phyloP scores from a whole-genome alignment of 2,113 vertebrate genomes.

The Nyctibius bracteatus region DNA sequence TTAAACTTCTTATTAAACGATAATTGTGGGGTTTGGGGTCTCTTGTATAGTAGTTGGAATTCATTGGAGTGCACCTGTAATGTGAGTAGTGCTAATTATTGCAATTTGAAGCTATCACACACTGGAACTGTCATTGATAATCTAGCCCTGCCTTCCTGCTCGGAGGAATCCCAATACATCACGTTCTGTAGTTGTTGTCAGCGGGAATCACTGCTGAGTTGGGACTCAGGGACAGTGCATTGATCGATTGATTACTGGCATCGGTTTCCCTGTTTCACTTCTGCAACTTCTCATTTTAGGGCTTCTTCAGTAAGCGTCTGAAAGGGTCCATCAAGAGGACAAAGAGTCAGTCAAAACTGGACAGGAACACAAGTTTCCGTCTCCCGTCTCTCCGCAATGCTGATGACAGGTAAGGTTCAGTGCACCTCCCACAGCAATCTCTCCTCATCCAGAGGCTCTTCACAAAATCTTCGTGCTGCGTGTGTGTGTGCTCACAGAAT shows the following conservation, averaged over 20 bases:
- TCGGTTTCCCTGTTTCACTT: not conserved
- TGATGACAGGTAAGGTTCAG: slow-evolving; percentile 83
- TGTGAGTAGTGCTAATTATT: not conserved
- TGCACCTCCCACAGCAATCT: not conserved
- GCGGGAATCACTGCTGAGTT: not conserved
- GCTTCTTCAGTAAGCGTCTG: slow-evolving; percentile 95
- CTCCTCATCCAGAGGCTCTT: not conserved
- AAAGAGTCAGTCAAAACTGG: slow-evolving; percentile 95
- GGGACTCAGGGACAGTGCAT: not conserved
- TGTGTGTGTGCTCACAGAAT: fast-evolving
- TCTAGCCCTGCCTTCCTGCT: not conserved
- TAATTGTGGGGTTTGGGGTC: not conserved
- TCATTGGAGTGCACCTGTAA: not conserved
- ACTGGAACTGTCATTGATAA: not conserved
- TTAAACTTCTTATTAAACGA: not conserved
- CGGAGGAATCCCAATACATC: not conserved
- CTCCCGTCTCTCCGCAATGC: slow-evolving; percentile 82
- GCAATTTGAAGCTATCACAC: not conserved
- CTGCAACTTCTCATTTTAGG: slow-evolving; percentile 74
- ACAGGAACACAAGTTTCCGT: slow-evolving; percentile 91
- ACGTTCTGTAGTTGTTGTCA: fast-evolving
- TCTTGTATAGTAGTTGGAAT: not conserved
- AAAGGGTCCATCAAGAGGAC: slow-evolving; percentile 98
- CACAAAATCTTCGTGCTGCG: fast-evolving
- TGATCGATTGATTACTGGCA: not conserved